Percentiles rank a stretch among this genome's conserved stretches.
Conservation (phyloP, 1,140 invertebrate species). For the Leucophenga varia region DNA sequence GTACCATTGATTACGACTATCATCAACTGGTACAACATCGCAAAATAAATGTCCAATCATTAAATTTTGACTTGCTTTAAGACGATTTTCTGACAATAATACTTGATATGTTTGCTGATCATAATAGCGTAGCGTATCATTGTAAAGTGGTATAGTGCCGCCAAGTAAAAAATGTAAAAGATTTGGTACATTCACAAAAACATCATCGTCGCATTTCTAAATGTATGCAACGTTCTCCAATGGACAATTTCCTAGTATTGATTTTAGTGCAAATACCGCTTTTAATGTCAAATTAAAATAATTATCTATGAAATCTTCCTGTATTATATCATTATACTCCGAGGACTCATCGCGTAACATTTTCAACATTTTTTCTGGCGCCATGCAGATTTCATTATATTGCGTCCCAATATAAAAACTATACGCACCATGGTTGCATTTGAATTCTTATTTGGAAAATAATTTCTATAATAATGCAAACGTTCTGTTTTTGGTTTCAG, state of each 20-base stretch:
- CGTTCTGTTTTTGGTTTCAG: conserved; percentile 24
- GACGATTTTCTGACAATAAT: conserved; percentile 26
- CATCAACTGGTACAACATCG: conserved; percentile 69
- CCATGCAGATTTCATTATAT: conserved; percentile 17
- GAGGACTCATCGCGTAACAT: conserved; percentile 37
- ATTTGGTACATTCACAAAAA: conserved; percentile 75
- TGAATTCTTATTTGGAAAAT: conserved; percentile 18
- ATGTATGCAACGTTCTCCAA: conserved; percentile 64
- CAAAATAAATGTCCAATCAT: conserved; percentile 75
- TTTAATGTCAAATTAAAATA: conserved; percentile 94
- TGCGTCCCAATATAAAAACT: conserved; percentile 42
- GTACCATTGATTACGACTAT: conserved; percentile 78
- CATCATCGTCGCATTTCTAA: conserved; percentile 84
- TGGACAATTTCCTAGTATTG: conserved; percentile 69
- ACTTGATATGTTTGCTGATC: conserved; percentile 29
- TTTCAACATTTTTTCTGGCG: conserved; percentile 36
- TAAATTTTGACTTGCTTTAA: conserved; percentile 56
- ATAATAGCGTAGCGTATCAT: conserved; percentile 45
- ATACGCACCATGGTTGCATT: conserved; percentile 26
- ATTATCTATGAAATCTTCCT: conserved; percentile 84
- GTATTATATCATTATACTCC: conserved; percentile 75
- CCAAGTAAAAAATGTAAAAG: conserved; percentile 58
- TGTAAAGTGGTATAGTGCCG: conserved; percentile 52
- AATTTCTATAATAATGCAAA: conserved; percentile 25
- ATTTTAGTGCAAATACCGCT: conserved; percentile 83